phyloP scores from a whole-genome alignment of 2,113 vertebrate genomes.

The Chrysemys picta region DNA sequence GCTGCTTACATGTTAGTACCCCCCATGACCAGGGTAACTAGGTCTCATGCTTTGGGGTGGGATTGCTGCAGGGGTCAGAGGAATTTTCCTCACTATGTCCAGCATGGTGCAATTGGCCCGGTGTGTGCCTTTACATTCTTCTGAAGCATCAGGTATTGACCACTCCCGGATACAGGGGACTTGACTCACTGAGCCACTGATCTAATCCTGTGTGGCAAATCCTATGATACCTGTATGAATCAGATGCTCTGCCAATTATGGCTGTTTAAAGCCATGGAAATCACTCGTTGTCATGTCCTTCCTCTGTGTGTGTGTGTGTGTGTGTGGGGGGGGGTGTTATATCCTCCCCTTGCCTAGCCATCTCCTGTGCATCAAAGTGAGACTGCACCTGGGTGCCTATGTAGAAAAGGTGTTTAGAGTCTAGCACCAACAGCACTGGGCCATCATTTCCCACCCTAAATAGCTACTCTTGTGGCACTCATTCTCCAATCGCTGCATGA shows the following conservation, averaged over 20 bases:
- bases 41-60: neutral
- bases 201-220: constrained; percentile 46
- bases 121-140: constrained; percentile 24
- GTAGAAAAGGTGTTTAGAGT: constrained; percentile 32
- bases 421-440: constrained; percentile 30
- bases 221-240: constrained; percentile 23
- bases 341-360: neutral
- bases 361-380: neutral
- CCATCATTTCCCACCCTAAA: constrained; percentile 29
- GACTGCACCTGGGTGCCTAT: neutral
- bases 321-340: neutral
- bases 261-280: constrained; percentile 31
- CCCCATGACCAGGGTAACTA: neutral
- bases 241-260: neutral
- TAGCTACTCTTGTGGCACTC: constrained; percentile 30
- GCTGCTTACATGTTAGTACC: neutral
- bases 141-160: constrained; percentile 37
- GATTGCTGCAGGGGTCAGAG: neutral
- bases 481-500: neutral
- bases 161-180: constrained; percentile 22
- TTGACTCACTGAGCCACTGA: constrained; percentile 5
- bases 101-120: neutral
- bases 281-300: neutral
- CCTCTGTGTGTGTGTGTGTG: neutral
- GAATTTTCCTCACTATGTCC: neutral